Conservation (phyloP, 2,888 invertebrate genomes). For the Lysandra coridon region DNA sequence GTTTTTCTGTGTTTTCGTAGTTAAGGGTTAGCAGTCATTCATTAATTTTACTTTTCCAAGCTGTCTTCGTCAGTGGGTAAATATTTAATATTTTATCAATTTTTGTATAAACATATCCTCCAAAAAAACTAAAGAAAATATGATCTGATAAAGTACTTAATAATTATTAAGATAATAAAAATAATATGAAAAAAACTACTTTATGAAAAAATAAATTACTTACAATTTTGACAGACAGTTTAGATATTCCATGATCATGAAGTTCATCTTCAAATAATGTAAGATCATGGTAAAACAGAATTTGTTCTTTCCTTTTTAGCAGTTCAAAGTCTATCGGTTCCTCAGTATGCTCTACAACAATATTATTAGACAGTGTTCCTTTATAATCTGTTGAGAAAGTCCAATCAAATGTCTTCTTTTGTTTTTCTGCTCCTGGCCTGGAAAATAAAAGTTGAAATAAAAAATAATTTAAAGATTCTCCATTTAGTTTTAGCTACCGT, state of each 20-base stretch:
- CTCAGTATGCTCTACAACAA: constrained; percentile 82
- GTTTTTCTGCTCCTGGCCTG: constrained; percentile 88
- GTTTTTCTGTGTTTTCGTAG: no score
- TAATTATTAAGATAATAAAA: background rate
- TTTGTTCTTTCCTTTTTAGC: constrained; percentile 93
- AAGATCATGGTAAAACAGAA: constrained; percentile 95
- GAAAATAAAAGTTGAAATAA: background rate
- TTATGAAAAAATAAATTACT: constrained; percentile 54
- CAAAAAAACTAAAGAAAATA: no score
- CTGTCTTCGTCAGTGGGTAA: no score
- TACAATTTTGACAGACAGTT: constrained; percentile 95
- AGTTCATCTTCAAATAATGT: constrained; percentile 98
- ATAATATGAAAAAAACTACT: background rate
- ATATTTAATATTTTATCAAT: no score
- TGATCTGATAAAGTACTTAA: no score
- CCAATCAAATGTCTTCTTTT: constrained; percentile 97
- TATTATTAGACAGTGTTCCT: constrained; percentile 85
- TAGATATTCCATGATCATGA: constrained; percentile 97
- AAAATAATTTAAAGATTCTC: background rate
- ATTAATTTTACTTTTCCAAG: no score
- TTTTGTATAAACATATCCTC: no score
- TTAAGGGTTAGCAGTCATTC: no score
- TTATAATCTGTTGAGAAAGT: constrained; percentile 96
- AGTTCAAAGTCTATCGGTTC: constrained; percentile 92
- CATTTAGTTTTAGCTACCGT: background rate